Conservation (phyloP, 2,888 invertebrate species). For the Portevinia maculata region DNA sequence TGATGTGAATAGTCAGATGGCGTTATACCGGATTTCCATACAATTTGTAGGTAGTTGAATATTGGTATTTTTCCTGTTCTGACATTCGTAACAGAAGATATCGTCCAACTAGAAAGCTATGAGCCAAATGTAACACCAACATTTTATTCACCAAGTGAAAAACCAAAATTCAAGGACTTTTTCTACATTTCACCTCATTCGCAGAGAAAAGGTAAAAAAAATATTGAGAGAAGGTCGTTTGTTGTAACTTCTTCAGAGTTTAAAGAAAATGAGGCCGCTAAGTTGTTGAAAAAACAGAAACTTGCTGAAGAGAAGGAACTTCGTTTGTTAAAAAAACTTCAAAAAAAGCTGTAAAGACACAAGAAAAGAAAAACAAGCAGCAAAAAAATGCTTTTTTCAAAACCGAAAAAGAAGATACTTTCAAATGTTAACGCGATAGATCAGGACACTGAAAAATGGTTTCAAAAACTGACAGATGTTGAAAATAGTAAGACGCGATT, state of each 20-base stretch:
- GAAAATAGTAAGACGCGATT: slow-evolving; percentile 10
- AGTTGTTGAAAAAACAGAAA: no score
- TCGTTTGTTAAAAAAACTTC: background rate
- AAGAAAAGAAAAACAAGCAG: slow-evolving; percentile 15
- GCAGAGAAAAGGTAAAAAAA: no score
- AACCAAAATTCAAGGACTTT: background rate
- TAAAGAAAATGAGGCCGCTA: no score
- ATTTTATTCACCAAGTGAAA: slow-evolving; percentile 14
- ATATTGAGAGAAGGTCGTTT: no score
- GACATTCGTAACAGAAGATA: no score
- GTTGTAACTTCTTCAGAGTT: no score
- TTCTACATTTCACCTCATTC: no score
- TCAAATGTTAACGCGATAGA: background rate
- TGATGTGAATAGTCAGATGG: no score
- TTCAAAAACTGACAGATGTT: slow-evolving; percentile 17
- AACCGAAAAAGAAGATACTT: slow-evolving; percentile 13
- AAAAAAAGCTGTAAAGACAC: slow-evolving; percentile 8
- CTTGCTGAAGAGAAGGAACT: slow-evolving; percentile 16
- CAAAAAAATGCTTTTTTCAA: slow-evolving; percentile 11
- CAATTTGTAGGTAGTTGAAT: no score
- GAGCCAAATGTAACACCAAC: no score
- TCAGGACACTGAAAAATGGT: slow-evolving; percentile 20
- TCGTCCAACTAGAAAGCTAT: background rate
- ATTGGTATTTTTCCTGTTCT: no score
- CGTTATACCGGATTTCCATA: no score